Conservation (phyloP, 2,113 vertebrate species). For the Epinephelus lanceolatus region DNA sequence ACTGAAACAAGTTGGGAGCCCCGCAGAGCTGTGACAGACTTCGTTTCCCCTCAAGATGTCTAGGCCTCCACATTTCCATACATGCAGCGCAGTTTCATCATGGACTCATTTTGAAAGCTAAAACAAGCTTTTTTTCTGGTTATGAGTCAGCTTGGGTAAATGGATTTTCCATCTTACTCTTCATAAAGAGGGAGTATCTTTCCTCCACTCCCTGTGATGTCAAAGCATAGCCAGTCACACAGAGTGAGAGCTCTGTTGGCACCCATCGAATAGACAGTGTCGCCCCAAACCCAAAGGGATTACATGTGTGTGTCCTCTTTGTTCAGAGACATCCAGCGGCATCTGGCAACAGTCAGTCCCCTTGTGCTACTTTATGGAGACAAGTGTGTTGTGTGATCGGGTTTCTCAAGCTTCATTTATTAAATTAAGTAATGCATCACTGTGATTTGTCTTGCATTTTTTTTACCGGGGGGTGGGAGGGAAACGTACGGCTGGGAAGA, state of each 20-base stretch:
- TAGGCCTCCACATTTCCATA: slow-evolving; percentile 70
- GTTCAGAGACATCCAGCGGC: slow-evolving; percentile 71
- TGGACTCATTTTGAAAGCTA: slow-evolving; percentile 60
- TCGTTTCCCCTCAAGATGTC: slow-evolving; percentile 26
- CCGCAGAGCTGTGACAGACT: slow-evolving; percentile 38
- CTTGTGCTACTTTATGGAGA: slow-evolving; percentile 65
- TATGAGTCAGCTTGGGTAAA: slow-evolving; percentile 78
- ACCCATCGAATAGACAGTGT: slow-evolving; percentile 71
- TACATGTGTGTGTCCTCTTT: slow-evolving; percentile 78
- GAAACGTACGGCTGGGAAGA: slow-evolving; percentile 32
- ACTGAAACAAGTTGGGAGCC: slow-evolving; percentile 36
- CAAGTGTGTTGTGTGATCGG: slow-evolving; percentile 75
- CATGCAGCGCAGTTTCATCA: slow-evolving; percentile 58
- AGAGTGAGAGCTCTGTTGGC: slow-evolving; percentile 71
- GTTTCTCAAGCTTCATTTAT: slow-evolving; percentile 79
- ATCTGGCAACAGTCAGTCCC: slow-evolving; percentile 80
- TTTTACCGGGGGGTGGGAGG: neutral
- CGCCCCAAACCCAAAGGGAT: slow-evolving; percentile 72
- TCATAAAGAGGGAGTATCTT: slow-evolving; percentile 72
- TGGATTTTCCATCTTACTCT: slow-evolving; percentile 79
- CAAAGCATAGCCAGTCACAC: slow-evolving; percentile 68
- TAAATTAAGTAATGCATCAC: slow-evolving; percentile 74
- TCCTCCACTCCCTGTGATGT: slow-evolving; percentile 73
- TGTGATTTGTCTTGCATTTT: slow-evolving; percentile 63
- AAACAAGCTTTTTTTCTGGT: slow-evolving; percentile 57